These are phyloP conservation scores for Sebastes oblongus DNA, from an alignment of 2,797 vertebrate species.

Conservation along the genomic window DNA sequence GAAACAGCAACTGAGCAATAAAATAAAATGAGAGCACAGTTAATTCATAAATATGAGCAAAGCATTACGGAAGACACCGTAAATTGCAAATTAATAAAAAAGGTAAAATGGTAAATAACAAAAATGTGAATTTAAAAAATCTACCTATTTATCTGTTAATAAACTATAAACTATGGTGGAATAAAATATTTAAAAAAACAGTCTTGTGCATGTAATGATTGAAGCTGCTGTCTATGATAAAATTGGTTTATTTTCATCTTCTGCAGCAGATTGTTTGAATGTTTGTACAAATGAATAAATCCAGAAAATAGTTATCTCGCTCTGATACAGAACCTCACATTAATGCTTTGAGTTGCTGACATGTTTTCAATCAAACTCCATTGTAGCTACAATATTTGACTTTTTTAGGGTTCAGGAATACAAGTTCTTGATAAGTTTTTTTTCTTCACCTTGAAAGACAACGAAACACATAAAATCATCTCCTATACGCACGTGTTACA, in stretches of 20 bases:
- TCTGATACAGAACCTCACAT: not conserved
- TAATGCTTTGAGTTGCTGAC: not conserved
- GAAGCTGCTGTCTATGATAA: not conserved
- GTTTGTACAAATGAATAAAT: not conserved
- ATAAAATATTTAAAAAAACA: not conserved
- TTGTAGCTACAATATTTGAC: not conserved
- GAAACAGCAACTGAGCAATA: not conserved
- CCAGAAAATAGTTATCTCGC: not conserved
- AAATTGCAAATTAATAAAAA: not conserved
- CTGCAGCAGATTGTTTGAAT: not conserved
- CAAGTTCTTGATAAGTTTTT: not conserved
- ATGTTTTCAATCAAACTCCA: not conserved
- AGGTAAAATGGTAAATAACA: not conserved
- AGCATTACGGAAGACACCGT: not conserved
- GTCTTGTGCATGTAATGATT: not conserved
- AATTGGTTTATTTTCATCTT: not conserved
- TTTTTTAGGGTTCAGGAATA: not conserved
- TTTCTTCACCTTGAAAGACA: not conserved
- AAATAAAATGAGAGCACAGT: not conserved
- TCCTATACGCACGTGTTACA: not conserved
- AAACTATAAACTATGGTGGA: not conserved
- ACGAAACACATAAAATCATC: not conserved
- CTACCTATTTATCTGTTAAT: not conserved
- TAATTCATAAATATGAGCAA: not conserved
- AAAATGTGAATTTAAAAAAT: not conserved